These are phyloP conservation scores for Lemur catta DNA, from an alignment of 2,797 vertebrate species.

Conservation along the genomic window DNA sequence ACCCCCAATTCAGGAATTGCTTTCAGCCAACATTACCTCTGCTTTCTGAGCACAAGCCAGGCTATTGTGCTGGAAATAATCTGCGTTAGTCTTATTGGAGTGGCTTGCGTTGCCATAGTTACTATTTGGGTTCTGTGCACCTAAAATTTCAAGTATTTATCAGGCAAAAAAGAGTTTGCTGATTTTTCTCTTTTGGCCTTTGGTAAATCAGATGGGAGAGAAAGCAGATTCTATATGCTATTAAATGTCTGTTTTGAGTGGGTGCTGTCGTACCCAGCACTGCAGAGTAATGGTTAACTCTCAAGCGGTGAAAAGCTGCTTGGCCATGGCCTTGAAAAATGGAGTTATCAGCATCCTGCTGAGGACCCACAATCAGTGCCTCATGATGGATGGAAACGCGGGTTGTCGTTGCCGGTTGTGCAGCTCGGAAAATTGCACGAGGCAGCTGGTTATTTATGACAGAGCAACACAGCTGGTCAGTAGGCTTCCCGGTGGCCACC, in stretches of 20 bases:
- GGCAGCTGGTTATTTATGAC: slow-evolving; percentile 45
- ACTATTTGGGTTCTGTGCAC: slow-evolving; percentile 76
- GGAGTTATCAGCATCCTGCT: slow-evolving; percentile 54
- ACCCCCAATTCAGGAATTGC: slow-evolving; percentile 78
- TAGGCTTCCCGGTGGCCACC: background rate
- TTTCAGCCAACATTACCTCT: slow-evolving; percentile 83
- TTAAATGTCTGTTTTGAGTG: slow-evolving; percentile 11
- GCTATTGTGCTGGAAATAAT: slow-evolving; percentile 86
- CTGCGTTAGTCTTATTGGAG: slow-evolving; percentile 82
- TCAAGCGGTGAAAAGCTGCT: background rate
- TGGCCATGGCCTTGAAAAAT: slow-evolving; percentile 47
- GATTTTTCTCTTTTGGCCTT: background rate
- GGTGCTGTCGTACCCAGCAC: background rate
- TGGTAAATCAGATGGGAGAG: slow-evolving; percentile 7
- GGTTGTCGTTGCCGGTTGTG: slow-evolving; percentile 24
- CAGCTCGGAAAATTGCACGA: background rate
- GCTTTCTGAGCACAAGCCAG: slow-evolving; percentile 84
- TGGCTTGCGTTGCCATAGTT: slow-evolving; percentile 86
- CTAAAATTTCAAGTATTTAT: slow-evolving; percentile 82
- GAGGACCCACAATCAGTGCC: slow-evolving; percentile 17
- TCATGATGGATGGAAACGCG: slow-evolving; percentile 22
- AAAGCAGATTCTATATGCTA: background rate
- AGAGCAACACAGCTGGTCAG: background rate
- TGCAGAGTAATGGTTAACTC: background rate
- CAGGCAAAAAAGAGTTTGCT: slow-evolving; percentile 70